These are phyloP conservation scores for Drosophila aff. DNA, from an alignment of 1,140 invertebrate genomes.

Conservation along the genomic window DNA sequence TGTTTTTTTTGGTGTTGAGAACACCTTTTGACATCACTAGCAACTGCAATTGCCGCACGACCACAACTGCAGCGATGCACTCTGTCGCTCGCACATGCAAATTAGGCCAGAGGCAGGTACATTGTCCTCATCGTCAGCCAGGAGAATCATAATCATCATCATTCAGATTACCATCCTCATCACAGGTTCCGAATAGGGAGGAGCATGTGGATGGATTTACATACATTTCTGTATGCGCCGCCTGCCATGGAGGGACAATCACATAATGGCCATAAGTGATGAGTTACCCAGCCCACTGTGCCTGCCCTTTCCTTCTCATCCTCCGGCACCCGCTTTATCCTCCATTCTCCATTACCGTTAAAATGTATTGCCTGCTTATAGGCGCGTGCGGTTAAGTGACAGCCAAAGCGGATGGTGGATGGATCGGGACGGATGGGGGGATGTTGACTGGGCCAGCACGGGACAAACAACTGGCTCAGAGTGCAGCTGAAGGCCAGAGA, in stretches of 20 bases:
- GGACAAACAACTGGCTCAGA: constrained; percentile 9
- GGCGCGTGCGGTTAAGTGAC: constrained; percentile 53
- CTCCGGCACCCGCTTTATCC: constrained; percentile 1
- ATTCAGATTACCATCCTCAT: constrained; percentile 39
- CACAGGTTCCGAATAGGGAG: constrained; percentile 33
- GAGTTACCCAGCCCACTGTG: constrained; percentile 8
- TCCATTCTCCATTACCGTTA: constrained; percentile 35
- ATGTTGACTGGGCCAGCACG: not conserved
- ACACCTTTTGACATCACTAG: not conserved
- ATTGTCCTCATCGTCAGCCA: constrained; percentile 1
- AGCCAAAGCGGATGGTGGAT: not conserved
- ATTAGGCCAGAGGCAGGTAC: constrained; percentile 23
- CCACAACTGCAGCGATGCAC: constrained; percentile 18
- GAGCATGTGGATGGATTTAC: constrained; percentile 25
- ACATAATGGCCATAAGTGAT: constrained; percentile 51
- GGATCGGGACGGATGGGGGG: not conserved
- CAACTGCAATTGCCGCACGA: not conserved
- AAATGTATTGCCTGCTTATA: constrained; percentile 56
- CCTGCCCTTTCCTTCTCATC: not conserved
- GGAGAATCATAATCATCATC: constrained; percentile 3
- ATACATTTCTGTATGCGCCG: constrained; percentile 18
- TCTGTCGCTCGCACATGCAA: constrained; percentile 30
- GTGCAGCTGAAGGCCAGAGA: constrained; percentile 9
- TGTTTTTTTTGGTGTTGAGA: not conserved
- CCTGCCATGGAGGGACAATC: constrained; percentile 36